These are phyloP conservation scores for Podarcis muralis DNA, from an alignment of 2,113 vertebrate genomes.

Conservation along the genomic window DNA sequence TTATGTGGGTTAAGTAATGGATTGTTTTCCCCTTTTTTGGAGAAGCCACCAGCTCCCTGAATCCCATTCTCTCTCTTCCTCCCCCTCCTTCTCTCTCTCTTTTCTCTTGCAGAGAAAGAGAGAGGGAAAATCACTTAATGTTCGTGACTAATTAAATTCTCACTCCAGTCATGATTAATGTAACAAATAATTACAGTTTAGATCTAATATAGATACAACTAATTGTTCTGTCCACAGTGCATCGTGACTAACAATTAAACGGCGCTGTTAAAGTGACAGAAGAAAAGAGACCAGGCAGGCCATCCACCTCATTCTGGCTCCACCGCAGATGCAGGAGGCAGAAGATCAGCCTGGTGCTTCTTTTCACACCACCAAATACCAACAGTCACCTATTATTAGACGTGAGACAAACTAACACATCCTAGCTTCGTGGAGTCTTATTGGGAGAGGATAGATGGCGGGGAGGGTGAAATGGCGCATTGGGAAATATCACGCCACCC, in stretches of 20 bases:
- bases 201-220: constrained; percentile 82
- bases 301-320: constrained; percentile 58
- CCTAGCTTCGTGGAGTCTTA: constrained; percentile 38
- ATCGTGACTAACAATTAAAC: constrained; percentile 78
- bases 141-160: constrained; percentile 80
- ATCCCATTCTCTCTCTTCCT: not conserved
- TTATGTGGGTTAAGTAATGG: not conserved
- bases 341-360: constrained; percentile 47
- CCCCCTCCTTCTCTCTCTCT: not conserved
- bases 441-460: not conserved
- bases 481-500: constrained; percentile 32
- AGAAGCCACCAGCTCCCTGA: not conserved
- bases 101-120: constrained; percentile 28
- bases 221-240: constrained; percentile 79
- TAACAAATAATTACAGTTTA: constrained; percentile 83
- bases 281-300: constrained; percentile 53
- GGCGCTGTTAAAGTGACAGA: constrained; percentile 64
- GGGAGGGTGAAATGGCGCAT: constrained; percentile 12
- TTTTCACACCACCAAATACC: constrained; percentile 44
- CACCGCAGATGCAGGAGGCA: constrained; percentile 33
- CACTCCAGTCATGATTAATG: constrained; percentile 80
- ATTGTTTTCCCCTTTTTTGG: not conserved
- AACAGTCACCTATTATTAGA: constrained; percentile 56
- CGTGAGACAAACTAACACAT: constrained; percentile 44
- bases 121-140: constrained; percentile 45